Conservation (phyloP, 1,140 invertebrate genomes). For the Neotoxoptera formosana region DNA sequence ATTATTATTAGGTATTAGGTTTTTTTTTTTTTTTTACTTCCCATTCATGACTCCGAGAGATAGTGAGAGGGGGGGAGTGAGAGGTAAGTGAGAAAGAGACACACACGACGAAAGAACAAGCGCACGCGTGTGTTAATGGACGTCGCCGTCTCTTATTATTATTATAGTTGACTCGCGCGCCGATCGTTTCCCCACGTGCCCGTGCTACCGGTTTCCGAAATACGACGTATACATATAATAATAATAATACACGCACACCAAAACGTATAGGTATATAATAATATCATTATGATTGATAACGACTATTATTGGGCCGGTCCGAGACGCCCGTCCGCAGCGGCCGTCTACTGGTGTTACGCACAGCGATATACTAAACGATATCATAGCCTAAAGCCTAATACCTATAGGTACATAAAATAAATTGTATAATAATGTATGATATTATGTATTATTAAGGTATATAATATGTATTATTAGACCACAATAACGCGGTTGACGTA, state of each 20-base stretch:
- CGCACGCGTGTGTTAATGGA: conserved; percentile 30
- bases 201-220: conserved; percentile 44
- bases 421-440: background rate
- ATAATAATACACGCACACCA: background rate
- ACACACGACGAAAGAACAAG: background rate
- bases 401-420: background rate
- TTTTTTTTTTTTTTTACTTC: conserved; percentile 37
- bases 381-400: background rate
- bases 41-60: conserved; percentile 32
- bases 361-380: background rate
- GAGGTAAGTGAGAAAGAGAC: background rate
- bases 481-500: background rate
- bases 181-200: conserved; percentile 43
- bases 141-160: background rate
- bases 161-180: background rate
- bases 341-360: background rate
- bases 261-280: background rate
- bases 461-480: background rate
- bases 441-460: too few species aligned
- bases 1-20: background rate
- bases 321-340: background rate
- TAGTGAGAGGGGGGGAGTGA: background rate
- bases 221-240: background rate
- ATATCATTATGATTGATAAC: conserved; percentile 27
- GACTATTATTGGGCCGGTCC: background rate